Evolutionary conservation across 2,113 vertebrate species (phyloP).

Genomic region (Hystrix brachyura): DNA sequence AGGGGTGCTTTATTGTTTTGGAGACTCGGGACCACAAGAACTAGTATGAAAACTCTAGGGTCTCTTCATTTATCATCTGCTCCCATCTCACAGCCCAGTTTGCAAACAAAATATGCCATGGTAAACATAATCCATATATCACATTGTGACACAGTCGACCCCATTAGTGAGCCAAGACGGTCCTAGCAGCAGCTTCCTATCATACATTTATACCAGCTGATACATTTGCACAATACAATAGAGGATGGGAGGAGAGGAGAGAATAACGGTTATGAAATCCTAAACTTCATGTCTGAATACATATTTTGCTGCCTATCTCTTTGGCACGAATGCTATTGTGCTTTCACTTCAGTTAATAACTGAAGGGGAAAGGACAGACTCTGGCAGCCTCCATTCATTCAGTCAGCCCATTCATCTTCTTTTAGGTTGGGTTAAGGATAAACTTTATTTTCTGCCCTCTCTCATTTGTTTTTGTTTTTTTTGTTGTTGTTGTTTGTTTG

Average conservation of each 20-base stretch:
- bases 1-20: conserved; percentile 69
- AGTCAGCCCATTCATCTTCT: background rate
- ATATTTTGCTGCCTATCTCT: conserved; percentile 9
- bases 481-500: conserved; percentile 38
- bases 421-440: conserved; percentile 22
- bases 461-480: conserved; percentile 23
- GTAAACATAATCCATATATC: conserved; percentile 95
- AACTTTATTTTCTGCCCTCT: conserved; percentile 51
- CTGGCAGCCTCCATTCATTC: accelerated
- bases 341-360: conserved; percentile 67
- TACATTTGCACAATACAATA: conserved; percentile 55
- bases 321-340: background rate
- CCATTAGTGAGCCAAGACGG: conserved; percentile 81
- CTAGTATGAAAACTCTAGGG: conserved; percentile 85
- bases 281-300: conserved; percentile 52
- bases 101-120: conserved; percentile 90
- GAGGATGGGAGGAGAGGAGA: background rate
- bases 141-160: conserved; percentile 86
- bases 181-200: conserved; percentile 73
- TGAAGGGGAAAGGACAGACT: background rate
- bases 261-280: conserved; percentile 49
- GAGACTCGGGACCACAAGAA: conserved; percentile 88
- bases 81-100: conserved; percentile 87
- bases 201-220: conserved; percentile 32
- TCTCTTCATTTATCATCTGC: conserved; percentile 92